Evolutionary conservation across 2,888 invertebrate species (phyloP), one percentile per base, ranked within the genome.

Genomic region (Drosophila multiciliata): DNA sequence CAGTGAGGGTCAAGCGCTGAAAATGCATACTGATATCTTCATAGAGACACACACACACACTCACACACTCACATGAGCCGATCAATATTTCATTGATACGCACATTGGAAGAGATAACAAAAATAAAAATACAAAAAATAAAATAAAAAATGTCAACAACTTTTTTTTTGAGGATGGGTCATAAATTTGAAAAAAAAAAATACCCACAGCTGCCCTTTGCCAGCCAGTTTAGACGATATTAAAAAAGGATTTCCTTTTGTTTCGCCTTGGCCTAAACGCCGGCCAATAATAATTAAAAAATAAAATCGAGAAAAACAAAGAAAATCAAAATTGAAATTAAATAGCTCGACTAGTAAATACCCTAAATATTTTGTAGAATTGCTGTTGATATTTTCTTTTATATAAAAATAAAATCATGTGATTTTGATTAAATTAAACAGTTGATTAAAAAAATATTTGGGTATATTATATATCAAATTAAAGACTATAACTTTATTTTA

Each of bases 71-170:
- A 15, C 33, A 26, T 36, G 62, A 71, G 65, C 73, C 75, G 81
- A 85, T 85, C 85, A 85, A 89, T 85, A 87, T 88, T 85, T 85
- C 85, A 85, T 85, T 85, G 85, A 85, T 84, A 78, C 45, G 81
- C 68, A 57, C 53, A 86, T 76, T 62, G 57, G 59, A 66, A 17
- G 12, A 1, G 35, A 62, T 65, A 63, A 58, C 48, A 54, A 52
- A 49, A 55, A 12, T 29, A 38, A 38, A 26, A 55, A 2, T 15
- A 15, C 5, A 35, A 33, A 15, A 53, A 36, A 35, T 12, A 52
- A 15, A 53, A 36, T 23, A 23, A 36, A 29, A 90, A 90, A 89
- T 90, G 92, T 91, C 91, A 92, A 90, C 91, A 92, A 80, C 69
- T 88, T 68, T 58, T 50, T 49, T 29, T 54, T 17, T 36, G 75